These are phyloP conservation scores for Carabus problematicus DNA, from an alignment of 2,888 invertebrate genomes.

Conservation along the genomic window DNA sequence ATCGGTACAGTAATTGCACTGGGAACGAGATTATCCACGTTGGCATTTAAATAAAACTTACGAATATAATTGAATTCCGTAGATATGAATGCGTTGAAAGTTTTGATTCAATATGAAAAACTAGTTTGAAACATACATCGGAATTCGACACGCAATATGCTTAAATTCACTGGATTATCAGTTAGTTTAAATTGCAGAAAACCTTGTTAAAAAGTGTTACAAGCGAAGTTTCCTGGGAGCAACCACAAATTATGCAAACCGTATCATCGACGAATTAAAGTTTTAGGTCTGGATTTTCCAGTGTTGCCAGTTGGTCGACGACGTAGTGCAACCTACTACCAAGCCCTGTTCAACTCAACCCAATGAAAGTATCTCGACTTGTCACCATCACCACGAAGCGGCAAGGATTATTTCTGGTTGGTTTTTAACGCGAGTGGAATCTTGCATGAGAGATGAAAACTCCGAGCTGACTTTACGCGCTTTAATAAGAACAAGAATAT, in stretches of 20 bases:
- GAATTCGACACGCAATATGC: constrained; percentile 28
- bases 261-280: constrained; percentile 47
- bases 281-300: constrained; percentile 39
- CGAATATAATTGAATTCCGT: no score
- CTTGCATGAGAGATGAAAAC: background rate
- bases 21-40: no score
- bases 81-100: constrained; percentile 5
- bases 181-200: constrained; percentile 40
- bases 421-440: background rate
- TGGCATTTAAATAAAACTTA: no score
- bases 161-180: constrained; percentile 35
- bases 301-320: no score
- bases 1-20: no score
- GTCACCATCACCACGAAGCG: background rate
- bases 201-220: constrained; percentile 41
- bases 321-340: no score
- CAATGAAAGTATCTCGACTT: no score
- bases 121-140: constrained; percentile 19
- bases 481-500: constrained; percentile 42
- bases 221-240: constrained; percentile 30
- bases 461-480: constrained; percentile 15
- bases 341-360: no score
- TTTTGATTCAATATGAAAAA: constrained; percentile 32
- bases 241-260: constrained; percentile 46
- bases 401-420: background rate